A percentile compares a stretch with the other conserved stretches of the same genome.
Conservation (phyloP, 2,797 vertebrate genomes). For the Squalus acanthias region DNA sequence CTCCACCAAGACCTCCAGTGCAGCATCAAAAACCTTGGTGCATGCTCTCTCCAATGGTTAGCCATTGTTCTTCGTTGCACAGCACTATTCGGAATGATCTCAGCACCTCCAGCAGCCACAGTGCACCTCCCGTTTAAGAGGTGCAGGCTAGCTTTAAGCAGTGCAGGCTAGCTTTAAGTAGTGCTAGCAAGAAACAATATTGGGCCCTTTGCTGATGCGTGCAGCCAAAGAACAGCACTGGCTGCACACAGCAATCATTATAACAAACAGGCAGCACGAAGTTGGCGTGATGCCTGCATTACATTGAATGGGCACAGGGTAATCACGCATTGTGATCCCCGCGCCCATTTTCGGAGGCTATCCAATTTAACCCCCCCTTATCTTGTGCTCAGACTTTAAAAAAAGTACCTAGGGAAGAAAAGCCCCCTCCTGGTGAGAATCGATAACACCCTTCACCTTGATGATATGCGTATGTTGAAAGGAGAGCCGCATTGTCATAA, state of each 20-base stretch:
- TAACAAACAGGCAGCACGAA: not conserved
- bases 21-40: not conserved
- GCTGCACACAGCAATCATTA: not conserved
- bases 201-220: too few relatives aligned
- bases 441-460: not conserved
- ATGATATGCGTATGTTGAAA: not conserved
- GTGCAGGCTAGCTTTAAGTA: not conserved
- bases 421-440: not conserved
- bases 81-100: not conserved
- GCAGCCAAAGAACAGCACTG: not conserved
- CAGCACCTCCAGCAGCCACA: not conserved
- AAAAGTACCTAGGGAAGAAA: not conserved
- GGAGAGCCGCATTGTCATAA: constrained; percentile 5
- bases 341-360: not conserved
- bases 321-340: not conserved
- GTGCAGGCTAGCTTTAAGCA: not conserved
- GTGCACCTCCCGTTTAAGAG: not conserved
- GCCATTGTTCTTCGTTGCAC: not conserved
- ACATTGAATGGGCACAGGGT: not conserved
- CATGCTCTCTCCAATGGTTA: not conserved
- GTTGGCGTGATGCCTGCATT: not conserved
- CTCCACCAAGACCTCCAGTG: not conserved
- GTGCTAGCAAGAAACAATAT: not conserved
- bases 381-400: not conserved
- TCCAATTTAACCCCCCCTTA: not conserved